These are phyloP conservation scores for Phengaris arion DNA, from an alignment of 2,888 invertebrate genomes.

Conservation along the genomic window DNA sequence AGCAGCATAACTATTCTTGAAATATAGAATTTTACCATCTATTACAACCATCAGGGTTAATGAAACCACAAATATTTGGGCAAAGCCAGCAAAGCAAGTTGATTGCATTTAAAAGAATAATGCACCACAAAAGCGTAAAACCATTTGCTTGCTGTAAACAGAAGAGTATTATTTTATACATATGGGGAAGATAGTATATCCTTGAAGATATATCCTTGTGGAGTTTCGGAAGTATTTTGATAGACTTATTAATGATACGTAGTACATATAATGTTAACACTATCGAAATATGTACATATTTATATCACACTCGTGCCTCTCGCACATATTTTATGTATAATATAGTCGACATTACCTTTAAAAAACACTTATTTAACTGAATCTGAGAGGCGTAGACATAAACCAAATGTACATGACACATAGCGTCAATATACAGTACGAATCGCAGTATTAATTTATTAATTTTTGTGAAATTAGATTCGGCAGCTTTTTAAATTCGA, in stretches of 20 bases:
- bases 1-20: background rate
- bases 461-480: background rate
- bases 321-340: background rate
- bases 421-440: constrained; percentile 17
- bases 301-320: constrained; percentile 9
- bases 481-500: constrained; percentile 21
- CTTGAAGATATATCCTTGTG: background rate
- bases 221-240: background rate
- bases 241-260: constrained; percentile 1
- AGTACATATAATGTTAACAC: constrained; percentile 24
- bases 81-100: background rate
- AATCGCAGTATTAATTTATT: background rate
- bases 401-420: constrained; percentile 20
- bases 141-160: background rate
- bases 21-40: background rate
- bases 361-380: background rate
- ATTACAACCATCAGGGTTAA: background rate
- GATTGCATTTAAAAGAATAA: background rate
- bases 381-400: background rate
- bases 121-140: background rate
- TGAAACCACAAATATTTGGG: background rate
- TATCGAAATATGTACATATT: constrained; percentile 6
- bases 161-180: background rate
- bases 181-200: background rate
- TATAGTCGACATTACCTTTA: background rate